Base-by-base conservation (phyloP, 2,888 invertebrate genomes). In the Catocala nupta region DNA sequence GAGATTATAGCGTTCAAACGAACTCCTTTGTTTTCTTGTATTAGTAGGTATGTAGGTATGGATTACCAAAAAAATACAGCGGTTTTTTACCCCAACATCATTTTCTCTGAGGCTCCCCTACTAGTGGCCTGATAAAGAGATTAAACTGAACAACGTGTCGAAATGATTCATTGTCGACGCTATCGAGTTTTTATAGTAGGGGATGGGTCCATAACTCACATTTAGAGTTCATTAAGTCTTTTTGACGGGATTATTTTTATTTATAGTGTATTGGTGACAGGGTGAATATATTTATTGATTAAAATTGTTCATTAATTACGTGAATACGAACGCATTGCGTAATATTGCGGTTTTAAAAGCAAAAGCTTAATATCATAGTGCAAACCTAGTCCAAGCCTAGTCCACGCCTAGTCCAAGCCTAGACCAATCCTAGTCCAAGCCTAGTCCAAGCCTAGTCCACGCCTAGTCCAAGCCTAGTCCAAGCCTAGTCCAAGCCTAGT, bases 81-180 rank as follows among this genome's bases (percentile, higher is more conserved):
- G 25, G 1, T 6, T 13, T 48, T 13, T 25, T 8, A 8, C 48
- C 34, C 34, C 49, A 9, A 25, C 25, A 25, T 25, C 0, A n/a
- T 34, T n/a, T 50, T 12, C 45, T 12, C n/a, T 34, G n/a, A 25
- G 9, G 25, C 39, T 68, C 60, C 69, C 63, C 48, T 54, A 58
- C 47, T 36, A 57, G 61, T 70, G 68, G 63, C 64, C 55, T 77
- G 83, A 84, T 84, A 80, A 80, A 78, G 77, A 82, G 84, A 88
- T 88, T 88, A 86, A 73, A 71, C 59, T 64, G 71, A 71, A 77
- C 69, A 77, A 82, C 78, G 86, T 81, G 85, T 84, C 80, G 79
- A 84, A 80, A 87, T 85, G 85, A 88, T 84, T 88, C 82, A 88
- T 88, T 72, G 75, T 66, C 44, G 51, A 33, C 9, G 71, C 71